Percentiles rank a stretch among this genome's conserved stretches.
Evolutionary conservation across 2,113 vertebrate genomes (phyloP).

Genomic region (Leptosomus discolor): DNA sequence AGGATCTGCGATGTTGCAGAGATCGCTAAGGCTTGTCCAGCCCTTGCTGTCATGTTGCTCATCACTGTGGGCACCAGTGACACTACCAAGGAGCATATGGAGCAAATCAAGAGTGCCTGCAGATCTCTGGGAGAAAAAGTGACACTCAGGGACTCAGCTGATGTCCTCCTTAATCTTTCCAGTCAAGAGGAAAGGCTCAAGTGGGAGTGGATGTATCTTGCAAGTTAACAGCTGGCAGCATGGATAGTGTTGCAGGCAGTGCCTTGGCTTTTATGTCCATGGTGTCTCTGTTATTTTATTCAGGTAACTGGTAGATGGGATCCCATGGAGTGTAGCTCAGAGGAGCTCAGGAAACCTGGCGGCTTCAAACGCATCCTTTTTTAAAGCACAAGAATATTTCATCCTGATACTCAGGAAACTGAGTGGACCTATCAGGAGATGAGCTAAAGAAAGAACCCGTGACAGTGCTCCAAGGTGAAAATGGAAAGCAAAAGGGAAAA

Average conservation of each 20-base stretch:
- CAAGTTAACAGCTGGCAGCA: neutral
- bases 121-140: neutral
- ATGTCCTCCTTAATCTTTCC: neutral
- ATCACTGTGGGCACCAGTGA: neutral
- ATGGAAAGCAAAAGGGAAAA: neutral
- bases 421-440: neutral
- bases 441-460: neutral
- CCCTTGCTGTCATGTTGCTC: neutral
- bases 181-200: neutral
- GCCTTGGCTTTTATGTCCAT: neutral
- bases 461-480: neutral
- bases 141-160: rapidly evolving
- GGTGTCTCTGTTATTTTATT: neutral
- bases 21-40: neutral
- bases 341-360: neutral
- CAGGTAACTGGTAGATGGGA: neutral
- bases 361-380: neutral
- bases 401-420: neutral
- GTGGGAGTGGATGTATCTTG: neutral
- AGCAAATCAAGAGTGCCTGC: neutral
- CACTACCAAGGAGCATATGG: neutral
- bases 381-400: neutral
- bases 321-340: neutral
- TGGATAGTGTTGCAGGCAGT: neutral
- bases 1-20: neutral